Evolutionary conservation across 2,113 vertebrate species (phyloP).

Genomic region (Phrynosoma platyrhinos): DNA sequence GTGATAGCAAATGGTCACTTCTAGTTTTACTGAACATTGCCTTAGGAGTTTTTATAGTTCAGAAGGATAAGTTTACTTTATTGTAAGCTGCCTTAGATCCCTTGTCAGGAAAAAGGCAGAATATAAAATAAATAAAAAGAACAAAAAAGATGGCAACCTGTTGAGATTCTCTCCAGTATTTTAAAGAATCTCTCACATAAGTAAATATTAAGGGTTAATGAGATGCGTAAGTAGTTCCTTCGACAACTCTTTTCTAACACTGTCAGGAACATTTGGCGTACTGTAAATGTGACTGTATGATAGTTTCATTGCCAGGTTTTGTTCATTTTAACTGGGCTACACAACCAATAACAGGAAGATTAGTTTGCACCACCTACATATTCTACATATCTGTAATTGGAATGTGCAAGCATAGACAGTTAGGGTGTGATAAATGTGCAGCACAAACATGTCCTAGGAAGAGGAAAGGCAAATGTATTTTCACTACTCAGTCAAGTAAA

Average conservation of each 20-base stretch:
- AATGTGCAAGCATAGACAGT: not conserved
- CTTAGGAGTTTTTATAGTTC: not conserved
- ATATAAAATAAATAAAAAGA: too few relatives aligned
- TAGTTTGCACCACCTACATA: too few relatives aligned
- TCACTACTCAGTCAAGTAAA: not conserved
- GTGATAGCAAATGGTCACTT: not conserved
- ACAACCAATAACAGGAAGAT: not conserved
- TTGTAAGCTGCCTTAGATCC: too few relatives aligned
- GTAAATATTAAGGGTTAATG: conserved; percentile 24
- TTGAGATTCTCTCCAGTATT: not conserved
- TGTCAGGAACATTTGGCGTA: not conserved
- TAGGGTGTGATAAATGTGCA: not conserved
- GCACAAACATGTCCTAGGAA: not conserved
- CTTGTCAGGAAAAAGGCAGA: too few relatives aligned
- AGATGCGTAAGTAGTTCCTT: conserved; percentile 34
- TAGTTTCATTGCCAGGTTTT: not conserved
- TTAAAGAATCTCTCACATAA: not conserved
- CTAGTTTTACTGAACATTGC: not conserved
- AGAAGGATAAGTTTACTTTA: not conserved
- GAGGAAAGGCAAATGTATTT: not conserved
- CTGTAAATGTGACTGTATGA: not conserved
- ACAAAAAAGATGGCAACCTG: not conserved
- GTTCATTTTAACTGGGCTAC: not conserved
- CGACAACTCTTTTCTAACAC: not conserved
- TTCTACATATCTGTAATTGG: not conserved